Evolutionary conservation across 2,113 vertebrate genomes (phyloP), one percentile per base, ranked within the genome.

Genomic region (Paramisgurnus dabryanus): DNA sequence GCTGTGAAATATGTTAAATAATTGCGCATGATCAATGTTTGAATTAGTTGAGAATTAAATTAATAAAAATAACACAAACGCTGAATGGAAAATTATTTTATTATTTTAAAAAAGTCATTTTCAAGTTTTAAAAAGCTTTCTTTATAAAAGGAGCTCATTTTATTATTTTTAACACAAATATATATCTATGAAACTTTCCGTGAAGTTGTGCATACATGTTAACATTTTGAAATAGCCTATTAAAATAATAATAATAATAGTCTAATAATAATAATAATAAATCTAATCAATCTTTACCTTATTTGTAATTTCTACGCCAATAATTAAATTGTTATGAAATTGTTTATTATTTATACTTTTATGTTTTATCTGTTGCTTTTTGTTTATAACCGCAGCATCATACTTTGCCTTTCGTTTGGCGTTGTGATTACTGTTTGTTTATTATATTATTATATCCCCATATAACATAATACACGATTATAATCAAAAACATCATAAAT

Each of bases 361-460:
- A 60, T 73, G 39, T 12, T 60, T 73, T 43, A 58, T 58, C 49
- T 57, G 22, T 6, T 11, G 11, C 13, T n/a, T 34, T 2, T 22
- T 70, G 27, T 71, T 47, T 10, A 47, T 47, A 10, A 10, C 45
- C 7, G 7, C 17, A 58, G 13, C 49, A 45, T 45, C 8, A 8
- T 4, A 2, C 4, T 45, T 45, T 45, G 43, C 5, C 43, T 7
- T 4, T 58, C 18, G 2, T 18, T 58, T 3, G 7, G 55, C n/a
- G 10, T 58, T 73, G 11, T 15, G 40, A 72, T 72, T 10, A 4
- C 34, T 73, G 39, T 60, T 73, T 73, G 17, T 60, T 43, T 73
- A 39, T 60, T 58, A 41, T 4, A 12, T 60, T 73, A n/a, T 45
- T 60, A 60, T 4, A 13, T n/a, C 17, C 40, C 22, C 5, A 13